phyloP scores from a whole-genome alignment of 1,140 invertebrate genomes.

The Ostrea edulis region DNA sequence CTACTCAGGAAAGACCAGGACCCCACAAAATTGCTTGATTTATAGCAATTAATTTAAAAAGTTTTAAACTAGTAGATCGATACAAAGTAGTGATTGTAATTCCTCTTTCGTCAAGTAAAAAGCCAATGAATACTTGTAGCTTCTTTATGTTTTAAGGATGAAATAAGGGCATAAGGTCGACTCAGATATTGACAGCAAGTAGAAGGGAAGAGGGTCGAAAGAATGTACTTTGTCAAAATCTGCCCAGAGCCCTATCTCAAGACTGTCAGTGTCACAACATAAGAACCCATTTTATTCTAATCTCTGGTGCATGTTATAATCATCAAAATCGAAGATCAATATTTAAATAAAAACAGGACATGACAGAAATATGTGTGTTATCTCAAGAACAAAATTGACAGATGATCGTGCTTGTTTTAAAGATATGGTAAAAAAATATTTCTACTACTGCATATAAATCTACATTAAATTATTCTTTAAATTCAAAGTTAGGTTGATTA shows the following conservation, averaged over 20 bases:
- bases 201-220: constrained; percentile 27
- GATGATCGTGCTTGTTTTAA: neutral
- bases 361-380: constrained; percentile 35
- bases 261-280: constrained; percentile 30
- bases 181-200: constrained; percentile 39
- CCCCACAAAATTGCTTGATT: constrained; percentile 19
- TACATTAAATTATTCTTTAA: neutral
- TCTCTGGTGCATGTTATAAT: constrained; percentile 29
- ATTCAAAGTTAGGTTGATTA: neutral
- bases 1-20: neutral
- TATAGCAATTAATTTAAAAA: constrained; percentile 39
- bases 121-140: constrained; percentile 29
- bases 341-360: constrained; percentile 33
- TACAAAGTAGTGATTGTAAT: constrained; percentile 33
- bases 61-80: constrained; percentile 13
- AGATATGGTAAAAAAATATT: neutral
- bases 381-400: neutral
- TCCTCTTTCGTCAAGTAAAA: constrained; percentile 32
- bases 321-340: constrained; percentile 31
- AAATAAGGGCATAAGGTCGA: constrained; percentile 10
- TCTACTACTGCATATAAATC: neutral
- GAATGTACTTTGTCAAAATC: constrained; percentile 41
- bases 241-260: neutral
- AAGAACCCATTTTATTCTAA: constrained; percentile 33
- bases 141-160: constrained; percentile 39